Base-by-base conservation (phyloP, 2,797 vertebrate species). In the Sarcophilus harrisii region DNA sequence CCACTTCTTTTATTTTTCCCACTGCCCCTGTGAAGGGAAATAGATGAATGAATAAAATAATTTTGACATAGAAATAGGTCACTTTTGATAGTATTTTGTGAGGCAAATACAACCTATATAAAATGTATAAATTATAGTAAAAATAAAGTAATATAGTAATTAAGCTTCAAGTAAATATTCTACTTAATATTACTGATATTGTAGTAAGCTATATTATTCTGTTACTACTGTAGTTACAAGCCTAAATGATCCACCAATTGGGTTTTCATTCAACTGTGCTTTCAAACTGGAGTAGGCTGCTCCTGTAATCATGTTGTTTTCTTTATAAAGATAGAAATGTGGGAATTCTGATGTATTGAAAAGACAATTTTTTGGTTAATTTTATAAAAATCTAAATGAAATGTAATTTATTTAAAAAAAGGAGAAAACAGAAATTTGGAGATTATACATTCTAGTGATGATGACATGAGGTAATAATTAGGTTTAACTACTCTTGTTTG, bases 201-300 rank as follows among this genome's bases (percentile, higher is more conserved):
- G 0, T 57, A 90, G 57, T 9, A 30, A 2, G 8, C 91, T 52
- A 30, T 29, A 59, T 21, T 62, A 57, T 90, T 57, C 28, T 54
- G 55, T n/a, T 54, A 28, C 55, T 81, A 21, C 30, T 30, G 94
- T 91, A 92, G 11, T 60, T 66, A 90, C 90, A 90, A 30, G 45
- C 29, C 3, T 57, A 91, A 54, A 5, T 91, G 18, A 49, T 27
- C 58, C 89, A 49, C 58, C 81, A 91, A 11, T 95, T 94, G 96
- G 91, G 91, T 95, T 90, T 87, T 90, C 58, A 32, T 58, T 18
- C 81, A 81, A 0, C 49, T 94, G 58, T 91, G 90, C 81, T 94
- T 94, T 93, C 59, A 66, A 93, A 32, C 89, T 94, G 10, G 55
- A 28, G 89, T 92, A 54, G 87, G 29, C 93, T 93, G 4, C 57